Percentiles rank a stretch among this genome's conserved stretches.
These are phyloP conservation scores for Polyploca ridens DNA, from an alignment of 2,888 invertebrate genomes.

Conservation along the genomic window DNA sequence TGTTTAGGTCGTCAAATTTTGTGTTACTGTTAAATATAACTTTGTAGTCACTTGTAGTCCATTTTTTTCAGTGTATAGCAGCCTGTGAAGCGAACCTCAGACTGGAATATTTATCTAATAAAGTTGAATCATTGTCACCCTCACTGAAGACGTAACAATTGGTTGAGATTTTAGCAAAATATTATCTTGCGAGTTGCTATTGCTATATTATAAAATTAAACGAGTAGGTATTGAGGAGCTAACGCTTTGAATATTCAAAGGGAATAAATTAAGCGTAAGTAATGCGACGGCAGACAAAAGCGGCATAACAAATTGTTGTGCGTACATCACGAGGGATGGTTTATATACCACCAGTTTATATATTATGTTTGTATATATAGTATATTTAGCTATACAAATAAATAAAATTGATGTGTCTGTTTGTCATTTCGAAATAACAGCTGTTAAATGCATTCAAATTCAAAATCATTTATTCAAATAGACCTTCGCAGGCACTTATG, in stretches of 20 bases:
- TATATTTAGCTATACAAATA: no score
- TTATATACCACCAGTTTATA: not conserved
- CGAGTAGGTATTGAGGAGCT: conserved; percentile 69
- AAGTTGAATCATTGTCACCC: conserved; percentile 39
- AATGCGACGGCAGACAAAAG: conserved; percentile 53
- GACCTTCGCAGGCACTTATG: no score
- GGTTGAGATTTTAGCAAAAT: conserved; percentile 71
- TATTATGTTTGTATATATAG: not conserved
- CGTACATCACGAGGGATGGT: conserved; percentile 26
- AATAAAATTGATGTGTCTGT: no score
- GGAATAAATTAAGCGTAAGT: conserved; percentile 74
- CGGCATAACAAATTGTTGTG: conserved; percentile 61
- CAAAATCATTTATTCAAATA: no score
- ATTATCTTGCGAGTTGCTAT: conserved; percentile 71
- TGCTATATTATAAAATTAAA: conserved; percentile 77
- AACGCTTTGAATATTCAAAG: conserved; percentile 80
- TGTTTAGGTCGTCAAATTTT: no score
- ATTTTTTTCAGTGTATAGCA: no score
- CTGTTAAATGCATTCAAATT: no score
- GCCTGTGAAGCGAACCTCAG: no score
- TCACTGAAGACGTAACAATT: conserved; percentile 51
- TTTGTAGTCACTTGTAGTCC: no score
- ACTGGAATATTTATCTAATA: not conserved
- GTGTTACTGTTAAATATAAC: no score
- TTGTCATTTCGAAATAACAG: no score